Conservation (phyloP, 30 jellyfish, hydroid and myxozoan species). For the Rhopilema esculentum region DNA sequence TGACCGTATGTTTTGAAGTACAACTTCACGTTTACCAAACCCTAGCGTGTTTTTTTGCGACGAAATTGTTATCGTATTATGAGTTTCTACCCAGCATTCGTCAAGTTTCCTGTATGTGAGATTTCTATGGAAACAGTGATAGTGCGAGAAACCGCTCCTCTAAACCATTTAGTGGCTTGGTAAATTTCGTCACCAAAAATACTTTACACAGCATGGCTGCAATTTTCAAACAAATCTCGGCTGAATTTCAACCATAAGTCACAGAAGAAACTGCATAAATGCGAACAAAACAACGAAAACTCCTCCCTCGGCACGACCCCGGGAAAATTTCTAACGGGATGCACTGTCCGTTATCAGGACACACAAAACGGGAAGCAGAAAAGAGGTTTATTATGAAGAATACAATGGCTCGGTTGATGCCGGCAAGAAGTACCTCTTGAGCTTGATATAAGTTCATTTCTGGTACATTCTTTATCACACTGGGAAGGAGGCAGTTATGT, state of each 20-base stretch:
- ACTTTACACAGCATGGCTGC: not conserved
- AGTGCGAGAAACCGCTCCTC: not conserved
- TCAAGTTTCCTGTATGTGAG: not conserved
- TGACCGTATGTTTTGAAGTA: constrained; percentile 1
- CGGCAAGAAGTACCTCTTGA: constrained; percentile 20
- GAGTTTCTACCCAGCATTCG: constrained; percentile 1
- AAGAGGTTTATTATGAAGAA: constrained; percentile 23
- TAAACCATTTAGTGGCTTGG: not conserved
- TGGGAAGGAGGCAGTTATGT: constrained; percentile 63
- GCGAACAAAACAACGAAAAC: not conserved
- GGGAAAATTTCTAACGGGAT: not conserved
- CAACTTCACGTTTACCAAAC: constrained; percentile 11
- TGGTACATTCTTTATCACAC: constrained; percentile 15
- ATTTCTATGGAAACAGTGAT: not conserved
- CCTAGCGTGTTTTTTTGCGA: constrained; percentile 25
- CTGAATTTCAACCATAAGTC: not conserved
- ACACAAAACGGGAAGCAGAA: constrained; percentile 63
- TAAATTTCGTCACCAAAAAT: not conserved
- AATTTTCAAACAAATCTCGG: not conserved
- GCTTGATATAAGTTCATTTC: not conserved
- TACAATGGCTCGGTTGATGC: constrained; percentile 36
- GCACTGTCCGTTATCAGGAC: constrained; percentile 72
- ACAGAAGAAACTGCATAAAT: not conserved
- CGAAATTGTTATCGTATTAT: not conserved
- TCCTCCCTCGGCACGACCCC: not conserved